phyloP scores from a whole-genome alignment of 2,113 vertebrate genomes.

The Nicator chloris region DNA sequence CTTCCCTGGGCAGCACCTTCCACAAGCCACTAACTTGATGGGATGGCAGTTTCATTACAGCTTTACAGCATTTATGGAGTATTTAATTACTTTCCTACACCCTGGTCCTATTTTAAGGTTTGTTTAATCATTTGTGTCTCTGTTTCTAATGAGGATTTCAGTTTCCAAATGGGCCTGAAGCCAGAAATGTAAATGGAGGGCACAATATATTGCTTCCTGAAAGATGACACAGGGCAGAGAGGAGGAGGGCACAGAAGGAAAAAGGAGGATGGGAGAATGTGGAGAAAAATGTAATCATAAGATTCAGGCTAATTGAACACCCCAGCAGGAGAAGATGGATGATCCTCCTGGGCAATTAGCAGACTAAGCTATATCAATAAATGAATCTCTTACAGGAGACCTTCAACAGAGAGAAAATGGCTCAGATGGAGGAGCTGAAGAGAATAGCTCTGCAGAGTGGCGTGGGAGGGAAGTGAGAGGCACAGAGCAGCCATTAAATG shows the following conservation, averaged over 20 bases:
- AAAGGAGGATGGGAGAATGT: background rate
- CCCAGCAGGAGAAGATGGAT: slow-evolving; percentile 16
- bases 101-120: background rate
- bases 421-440: background rate
- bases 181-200: slow-evolving; percentile 26
- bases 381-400: background rate
- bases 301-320: slow-evolving; percentile 33
- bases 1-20: background rate
- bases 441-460: background rate
- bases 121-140: slow-evolving; percentile 14
- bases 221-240: background rate
- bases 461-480: background rate
- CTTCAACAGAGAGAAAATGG: background rate
- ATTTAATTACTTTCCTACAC: background rate
- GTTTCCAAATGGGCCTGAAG: background rate
- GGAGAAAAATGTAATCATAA: background rate
- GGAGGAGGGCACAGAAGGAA: background rate
- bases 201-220: slow-evolving; percentile 32
- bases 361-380: slow-evolving; percentile 21
- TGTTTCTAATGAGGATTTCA: background rate
- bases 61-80: background rate
- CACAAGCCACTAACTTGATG: background rate
- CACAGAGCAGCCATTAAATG: background rate
- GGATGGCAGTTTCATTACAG: background rate
- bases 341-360: slow-evolving; percentile 17